phyloP scores from a whole-genome alignment of 2,113 vertebrate genomes.

The Daubentonia madagascariensis region DNA sequence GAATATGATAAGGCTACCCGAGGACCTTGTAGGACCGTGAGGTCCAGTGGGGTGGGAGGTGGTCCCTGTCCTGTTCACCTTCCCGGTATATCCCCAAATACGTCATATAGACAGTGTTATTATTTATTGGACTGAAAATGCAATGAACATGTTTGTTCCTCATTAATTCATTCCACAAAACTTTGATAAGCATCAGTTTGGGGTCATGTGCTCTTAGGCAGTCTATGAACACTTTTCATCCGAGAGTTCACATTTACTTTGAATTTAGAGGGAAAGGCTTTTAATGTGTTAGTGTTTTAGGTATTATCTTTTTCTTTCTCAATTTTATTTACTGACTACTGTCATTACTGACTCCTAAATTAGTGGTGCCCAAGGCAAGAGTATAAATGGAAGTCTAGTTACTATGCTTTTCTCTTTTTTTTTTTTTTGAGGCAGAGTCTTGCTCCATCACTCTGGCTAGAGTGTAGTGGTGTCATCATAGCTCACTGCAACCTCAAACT shows the following conservation, averaged over 20 bases:
- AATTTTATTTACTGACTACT: not conserved
- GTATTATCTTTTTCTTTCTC: not conserved
- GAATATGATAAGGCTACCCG: not conserved
- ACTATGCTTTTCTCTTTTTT: not conserved
- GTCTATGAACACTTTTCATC: not conserved
- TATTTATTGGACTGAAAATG: not conserved
- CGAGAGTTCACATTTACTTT: not conserved
- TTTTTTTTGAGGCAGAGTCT: no score
- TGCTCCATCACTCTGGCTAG: no score
- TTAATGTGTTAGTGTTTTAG: not conserved
- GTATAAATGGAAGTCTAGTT: not conserved
- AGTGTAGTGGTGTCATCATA: no score
- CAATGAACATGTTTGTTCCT: not conserved
- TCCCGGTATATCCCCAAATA: not conserved
- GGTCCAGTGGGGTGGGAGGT: not conserved
- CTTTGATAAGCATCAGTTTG: constrained; percentile 16
- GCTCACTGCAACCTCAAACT: no score
- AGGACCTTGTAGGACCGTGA: not conserved
- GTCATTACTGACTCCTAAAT: not conserved
- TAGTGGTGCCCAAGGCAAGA: not conserved
- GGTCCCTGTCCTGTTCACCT: not conserved
- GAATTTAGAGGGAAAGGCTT: not conserved
- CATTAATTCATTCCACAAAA: not conserved
- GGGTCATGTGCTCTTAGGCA: not conserved
- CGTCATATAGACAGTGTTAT: not conserved